Evolutionary conservation across 1,140 invertebrate genomes (phyloP).

Genomic region (Dinothrombium tinctorium): DNA sequence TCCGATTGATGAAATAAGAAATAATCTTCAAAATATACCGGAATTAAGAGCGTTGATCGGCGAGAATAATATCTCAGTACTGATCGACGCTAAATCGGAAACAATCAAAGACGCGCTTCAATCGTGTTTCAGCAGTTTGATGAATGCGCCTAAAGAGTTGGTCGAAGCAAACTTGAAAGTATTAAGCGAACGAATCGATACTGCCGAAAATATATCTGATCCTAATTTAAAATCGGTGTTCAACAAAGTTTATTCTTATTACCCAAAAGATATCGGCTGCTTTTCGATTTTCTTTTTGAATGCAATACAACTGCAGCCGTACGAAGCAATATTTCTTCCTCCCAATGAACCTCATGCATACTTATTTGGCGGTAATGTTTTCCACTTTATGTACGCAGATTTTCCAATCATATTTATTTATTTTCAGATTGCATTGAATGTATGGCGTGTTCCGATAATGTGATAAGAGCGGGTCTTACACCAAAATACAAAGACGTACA

Average conservation of each 20-base stretch:
- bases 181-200: neutral
- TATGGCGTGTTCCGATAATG: conserved; percentile 97
- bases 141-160: conserved; percentile 25
- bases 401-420: conserved; percentile 12
- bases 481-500: conserved; percentile 81
- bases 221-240: too few species aligned
- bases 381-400: too few species aligned
- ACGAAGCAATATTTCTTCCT: conserved; percentile 73
- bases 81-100: conserved; percentile 18
- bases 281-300: conserved; percentile 85
- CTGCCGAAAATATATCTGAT: neutral
- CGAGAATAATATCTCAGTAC: conserved; percentile 21
- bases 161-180: conserved; percentile 3
- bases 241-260: conserved; percentile 41
- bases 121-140: conserved; percentile 40
- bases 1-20: conserved; percentile 43
- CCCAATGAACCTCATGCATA: conserved; percentile 93
- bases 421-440: conserved; percentile 83
- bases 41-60: conserved; percentile 37
- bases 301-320: conserved; percentile 50
- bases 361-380: conserved; percentile 58
- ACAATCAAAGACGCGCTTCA: conserved; percentile 29
- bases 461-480: conserved; percentile 82
- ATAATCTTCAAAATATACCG: conserved; percentile 29
- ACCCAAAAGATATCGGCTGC: conserved; percentile 79